Evolutionary conservation across 1,140 invertebrate species (phyloP).

Genomic region (Meloidogyne floridensis): DNA sequence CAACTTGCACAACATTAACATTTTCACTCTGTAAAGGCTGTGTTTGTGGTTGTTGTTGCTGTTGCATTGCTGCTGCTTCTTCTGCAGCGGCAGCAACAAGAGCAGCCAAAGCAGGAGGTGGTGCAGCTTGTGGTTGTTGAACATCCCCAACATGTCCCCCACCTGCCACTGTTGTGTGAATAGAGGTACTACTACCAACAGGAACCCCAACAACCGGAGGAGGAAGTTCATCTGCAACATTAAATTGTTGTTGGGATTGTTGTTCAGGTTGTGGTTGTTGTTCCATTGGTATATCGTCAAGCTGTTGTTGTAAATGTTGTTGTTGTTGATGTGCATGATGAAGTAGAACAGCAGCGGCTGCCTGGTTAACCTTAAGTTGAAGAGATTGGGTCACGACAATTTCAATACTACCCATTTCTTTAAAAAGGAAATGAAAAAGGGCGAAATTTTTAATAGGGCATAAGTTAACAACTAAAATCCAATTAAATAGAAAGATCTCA

Average conservation of each 20-base stretch:
- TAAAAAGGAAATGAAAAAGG: too few species aligned
- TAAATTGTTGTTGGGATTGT: background rate
- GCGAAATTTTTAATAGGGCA: too few species aligned
- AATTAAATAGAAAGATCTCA: background rate
- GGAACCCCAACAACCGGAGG: constrained; percentile 14
- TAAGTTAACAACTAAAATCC: background rate
- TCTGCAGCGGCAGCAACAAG: constrained; percentile 27
- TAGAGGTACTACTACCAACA: constrained; percentile 5
- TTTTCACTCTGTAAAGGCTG: background rate
- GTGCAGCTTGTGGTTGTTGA: background rate
- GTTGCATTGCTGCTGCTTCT: constrained; percentile 25
- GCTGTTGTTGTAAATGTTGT: constrained; percentile 27
- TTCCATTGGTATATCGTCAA: background rate
- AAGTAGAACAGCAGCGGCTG: constrained; percentile 8
- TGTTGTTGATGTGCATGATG: constrained; percentile 35
- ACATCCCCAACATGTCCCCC: background rate
- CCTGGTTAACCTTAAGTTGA: constrained; percentile 11
- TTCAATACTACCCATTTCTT: too few species aligned
- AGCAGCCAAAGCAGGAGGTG: constrained; percentile 7
- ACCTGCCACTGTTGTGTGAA: constrained; percentile 12
- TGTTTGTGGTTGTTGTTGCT: constrained; percentile 10
- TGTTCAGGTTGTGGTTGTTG: background rate
- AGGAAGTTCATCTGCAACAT: background rate
- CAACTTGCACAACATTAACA: background rate
- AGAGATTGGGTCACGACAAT: background rate